Evolutionary conservation across 2,888 invertebrate genomes (phyloP), one percentile per base, ranked within the genome.

Genomic region (Drosophila austrosaltans): DNA sequence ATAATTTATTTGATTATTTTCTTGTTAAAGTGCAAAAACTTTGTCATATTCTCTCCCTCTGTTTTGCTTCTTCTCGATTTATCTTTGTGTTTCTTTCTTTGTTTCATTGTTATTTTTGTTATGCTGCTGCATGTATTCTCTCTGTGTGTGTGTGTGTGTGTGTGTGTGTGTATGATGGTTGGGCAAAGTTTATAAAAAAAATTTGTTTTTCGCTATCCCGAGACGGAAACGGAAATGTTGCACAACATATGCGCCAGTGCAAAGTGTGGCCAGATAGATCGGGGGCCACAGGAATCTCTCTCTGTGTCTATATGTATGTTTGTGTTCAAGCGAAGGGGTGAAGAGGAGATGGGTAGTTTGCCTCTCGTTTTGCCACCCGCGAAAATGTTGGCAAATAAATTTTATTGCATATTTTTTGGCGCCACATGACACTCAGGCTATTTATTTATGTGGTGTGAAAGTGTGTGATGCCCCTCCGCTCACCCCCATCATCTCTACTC

Each of bases 11-110:
- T 89, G 87, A 85, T 85, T 85, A 85, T 85, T 87, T 85, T 89
- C 85, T 87, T 85, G 87, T 85, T 89, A 85, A 89, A 85, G 84
- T 87, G 84, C 89, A 89, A 89, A 85, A 89, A 85, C 89, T 89
- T 85, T 89, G 82, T 84, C 84, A 83, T 76, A 75, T 86, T 77
- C 63, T 48, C 16, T 57, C 28, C 40, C 20, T 10, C 53, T 48
- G 10, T 8, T 8, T 48, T 1, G 44, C 22, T 25, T 10, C 62
- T 65, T 59, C 53, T 71, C 53, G 58, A 22, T 74, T 65, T 60
- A 53, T 63, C 53, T 79, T 65, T 69, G 56, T 59, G 72, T 39
- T 42, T 73, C 65, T 63, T 72, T 69, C 64, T 66, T 76, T 66
- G 61, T 54, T 44, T 58, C 74, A 25, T 48, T 48, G 48, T 48